A percentile compares a stretch with the other conserved stretches of the same genome.
Evolutionary conservation across 2,797 vertebrate species (phyloP).

Genomic region (Meriones psammophilus): DNA sequence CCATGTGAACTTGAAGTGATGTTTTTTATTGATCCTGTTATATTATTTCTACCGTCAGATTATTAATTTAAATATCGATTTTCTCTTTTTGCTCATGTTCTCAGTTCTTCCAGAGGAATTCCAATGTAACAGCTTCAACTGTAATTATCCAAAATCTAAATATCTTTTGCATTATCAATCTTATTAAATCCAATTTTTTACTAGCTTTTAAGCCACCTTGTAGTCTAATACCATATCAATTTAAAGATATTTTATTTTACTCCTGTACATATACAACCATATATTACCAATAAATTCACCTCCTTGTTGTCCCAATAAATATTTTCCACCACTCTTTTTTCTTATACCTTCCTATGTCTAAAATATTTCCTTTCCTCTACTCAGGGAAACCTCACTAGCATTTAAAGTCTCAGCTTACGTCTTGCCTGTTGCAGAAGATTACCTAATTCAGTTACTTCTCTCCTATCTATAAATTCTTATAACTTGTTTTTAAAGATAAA

Average conservation of each 20-base stretch:
- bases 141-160: neutral
- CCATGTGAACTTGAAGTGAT: slow-evolving; percentile 37
- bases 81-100: neutral
- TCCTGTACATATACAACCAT: neutral
- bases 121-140: neutral
- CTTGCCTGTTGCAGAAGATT: neutral
- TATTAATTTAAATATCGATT: neutral
- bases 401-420: neutral
- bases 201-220: neutral
- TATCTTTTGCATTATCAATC: neutral
- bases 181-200: slow-evolving; percentile 13
- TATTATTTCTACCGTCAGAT: neutral
- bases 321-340: neutral
- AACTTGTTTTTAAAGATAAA: neutral
- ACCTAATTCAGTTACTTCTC: neutral
- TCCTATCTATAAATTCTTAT: slow-evolving; percentile 3
- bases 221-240: neutral
- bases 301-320: neutral
- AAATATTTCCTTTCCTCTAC: neutral
- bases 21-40: neutral
- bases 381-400: neutral
- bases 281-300: slow-evolving; percentile 10
- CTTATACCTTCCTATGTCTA: neutral
- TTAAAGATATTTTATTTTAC: neutral
- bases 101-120: neutral